Evolutionary conservation across 2,888 invertebrate species (phyloP).

Genomic region (Cryptocheilus praepositus): DNA sequence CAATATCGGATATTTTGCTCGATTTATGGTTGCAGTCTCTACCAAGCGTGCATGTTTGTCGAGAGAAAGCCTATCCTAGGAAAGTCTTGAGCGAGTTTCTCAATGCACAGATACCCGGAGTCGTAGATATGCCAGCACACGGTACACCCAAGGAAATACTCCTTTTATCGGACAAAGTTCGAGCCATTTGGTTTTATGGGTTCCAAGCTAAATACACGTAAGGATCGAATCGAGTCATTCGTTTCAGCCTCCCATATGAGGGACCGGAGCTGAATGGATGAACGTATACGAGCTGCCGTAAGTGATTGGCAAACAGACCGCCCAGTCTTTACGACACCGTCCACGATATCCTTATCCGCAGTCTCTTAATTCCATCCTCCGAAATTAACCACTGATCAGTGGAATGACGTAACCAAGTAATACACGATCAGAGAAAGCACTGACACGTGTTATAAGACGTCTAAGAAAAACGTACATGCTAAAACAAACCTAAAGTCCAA

Average conservation of each 20-base stretch:
- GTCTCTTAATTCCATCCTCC: slow-evolving; percentile 26
- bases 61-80: slow-evolving; percentile 8
- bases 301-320: slow-evolving; percentile 69
- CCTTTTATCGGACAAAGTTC: slow-evolving; percentile 67
- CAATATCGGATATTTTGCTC: too few species aligned
- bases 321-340: slow-evolving; percentile 53
- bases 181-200: slow-evolving; percentile 68
- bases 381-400: slow-evolving; percentile 34
- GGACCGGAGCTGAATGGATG: slow-evolving; percentile 46
- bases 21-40: too few species aligned
- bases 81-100: slow-evolving; percentile 6
- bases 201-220: slow-evolving; percentile 62
- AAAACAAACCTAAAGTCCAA: too few species aligned
- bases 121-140: slow-evolving; percentile 33
- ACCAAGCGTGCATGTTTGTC: background rate
- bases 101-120: slow-evolving; percentile 18
- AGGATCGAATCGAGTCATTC: slow-evolving; percentile 50
- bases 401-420: too few species aligned
- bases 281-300: slow-evolving; percentile 55
- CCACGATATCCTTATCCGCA: slow-evolving; percentile 24
- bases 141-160: slow-evolving; percentile 35
- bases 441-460: too few species aligned
- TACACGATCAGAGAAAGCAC: too few species aligned
- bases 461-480: too few species aligned
- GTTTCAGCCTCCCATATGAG: slow-evolving; percentile 47